A percentile compares a stretch with the other conserved stretches of the same genome.
phyloP scores from a whole-genome alignment of 2,113 vertebrate genomes.

The Harpagus bidentatus region DNA sequence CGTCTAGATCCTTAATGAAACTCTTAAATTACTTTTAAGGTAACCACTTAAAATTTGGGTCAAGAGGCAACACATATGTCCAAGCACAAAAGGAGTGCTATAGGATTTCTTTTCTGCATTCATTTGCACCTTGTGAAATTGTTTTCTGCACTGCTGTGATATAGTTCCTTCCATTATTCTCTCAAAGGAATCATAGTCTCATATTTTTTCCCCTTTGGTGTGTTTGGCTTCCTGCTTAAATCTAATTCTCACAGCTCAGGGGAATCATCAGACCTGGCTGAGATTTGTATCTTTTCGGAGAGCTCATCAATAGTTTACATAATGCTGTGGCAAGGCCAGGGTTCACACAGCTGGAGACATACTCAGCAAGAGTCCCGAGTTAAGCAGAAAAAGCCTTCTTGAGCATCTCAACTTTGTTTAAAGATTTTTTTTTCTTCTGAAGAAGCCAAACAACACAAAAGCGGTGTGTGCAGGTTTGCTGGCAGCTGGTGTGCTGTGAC shows the following conservation, averaged over 20 bases:
- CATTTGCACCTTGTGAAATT: conserved; percentile 26
- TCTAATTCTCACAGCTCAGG: conserved; percentile 59
- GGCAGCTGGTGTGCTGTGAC: conserved; percentile 61
- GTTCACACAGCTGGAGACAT: conserved; percentile 62
- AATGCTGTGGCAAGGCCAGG: conserved; percentile 24
- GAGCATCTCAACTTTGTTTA: conserved; percentile 35
- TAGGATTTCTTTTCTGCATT: conserved; percentile 31
- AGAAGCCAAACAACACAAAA: conserved; percentile 47
- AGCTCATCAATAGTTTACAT: conserved; percentile 65
- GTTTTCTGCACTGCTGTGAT: conserved; percentile 44
- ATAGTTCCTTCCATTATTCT: conserved; percentile 34
- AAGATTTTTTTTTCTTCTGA: neutral
- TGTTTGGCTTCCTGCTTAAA: conserved; percentile 59
- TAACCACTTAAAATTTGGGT: neutral
- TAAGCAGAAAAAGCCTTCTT: conserved; percentile 47
- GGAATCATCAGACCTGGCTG: conserved; percentile 55
- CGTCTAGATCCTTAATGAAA: conserved; percentile 21
- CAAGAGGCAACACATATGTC: neutral
- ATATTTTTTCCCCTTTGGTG: conserved; percentile 46
- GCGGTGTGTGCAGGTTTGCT: conserved; percentile 34
- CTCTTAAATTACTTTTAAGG: conserved; percentile 1
- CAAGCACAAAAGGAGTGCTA: neutral
- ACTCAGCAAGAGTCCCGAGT: neutral
- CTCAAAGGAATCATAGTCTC: conserved; percentile 40
- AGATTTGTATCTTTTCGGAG: conserved; percentile 55